Percentiles rank a stretch among this genome's conserved stretches.
phyloP scores from a whole-genome alignment of 2,888 invertebrate species.

The Thecophora atra region DNA sequence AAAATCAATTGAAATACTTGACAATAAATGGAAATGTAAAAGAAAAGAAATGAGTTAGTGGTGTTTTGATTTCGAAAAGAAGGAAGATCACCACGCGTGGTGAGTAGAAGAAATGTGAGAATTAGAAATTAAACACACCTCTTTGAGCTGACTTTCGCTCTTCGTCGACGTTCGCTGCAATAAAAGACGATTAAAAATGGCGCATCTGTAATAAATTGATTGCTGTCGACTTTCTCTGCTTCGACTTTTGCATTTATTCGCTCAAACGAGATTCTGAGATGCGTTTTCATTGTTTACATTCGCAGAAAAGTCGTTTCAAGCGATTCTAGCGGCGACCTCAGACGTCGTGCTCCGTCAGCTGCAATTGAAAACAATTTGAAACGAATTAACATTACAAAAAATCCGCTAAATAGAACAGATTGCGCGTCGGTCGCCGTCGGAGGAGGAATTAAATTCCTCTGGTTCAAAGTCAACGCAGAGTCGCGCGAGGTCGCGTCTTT shows the following conservation, averaged over 20 bases:
- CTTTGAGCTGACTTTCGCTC: too few relatives aligned
- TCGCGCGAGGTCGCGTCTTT: constrained; percentile 5
- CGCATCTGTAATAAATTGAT: too few relatives aligned
- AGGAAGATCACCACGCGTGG: too few relatives aligned
- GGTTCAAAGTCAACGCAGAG: constrained; percentile 28
- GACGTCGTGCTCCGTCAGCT: constrained; percentile 15
- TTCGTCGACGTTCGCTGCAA: too few relatives aligned
- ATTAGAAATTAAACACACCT: too few relatives aligned
- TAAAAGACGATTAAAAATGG: too few relatives aligned
- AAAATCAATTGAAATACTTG: neutral
- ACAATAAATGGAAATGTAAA: constrained; percentile 28
- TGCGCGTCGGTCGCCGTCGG: neutral
- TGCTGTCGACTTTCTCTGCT: neutral
- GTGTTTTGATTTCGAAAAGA: neutral
- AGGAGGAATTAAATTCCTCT: neutral
- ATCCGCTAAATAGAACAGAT: constrained; percentile 12
- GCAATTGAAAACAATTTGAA: constrained; percentile 31
- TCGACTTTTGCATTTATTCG: neutral
- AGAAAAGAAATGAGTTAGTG: neutral
- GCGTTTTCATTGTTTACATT: neutral
- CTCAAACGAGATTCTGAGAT: neutral
- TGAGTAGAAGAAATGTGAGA: too few relatives aligned
- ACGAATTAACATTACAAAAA: constrained; percentile 32
- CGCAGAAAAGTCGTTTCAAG: neutral
- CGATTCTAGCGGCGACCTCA: constrained; percentile 9